Conservation (phyloP, 2,888 invertebrate genomes). For the Ariolimax columbianus region DNA sequence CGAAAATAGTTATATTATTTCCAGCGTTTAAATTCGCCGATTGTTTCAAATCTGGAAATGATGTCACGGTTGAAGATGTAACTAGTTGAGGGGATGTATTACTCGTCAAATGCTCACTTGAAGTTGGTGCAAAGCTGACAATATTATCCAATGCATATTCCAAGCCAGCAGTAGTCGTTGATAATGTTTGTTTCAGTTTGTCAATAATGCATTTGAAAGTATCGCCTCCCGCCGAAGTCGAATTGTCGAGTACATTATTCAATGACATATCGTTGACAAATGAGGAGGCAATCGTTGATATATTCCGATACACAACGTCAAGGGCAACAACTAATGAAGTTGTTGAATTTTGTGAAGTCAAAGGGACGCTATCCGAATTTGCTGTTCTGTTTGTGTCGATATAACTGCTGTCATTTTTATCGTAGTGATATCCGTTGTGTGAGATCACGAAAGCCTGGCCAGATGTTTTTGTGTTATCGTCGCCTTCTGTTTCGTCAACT, state of each 20-base stretch:
- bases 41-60: background rate
- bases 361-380: background rate
- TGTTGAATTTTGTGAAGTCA: background rate
- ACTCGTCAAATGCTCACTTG: background rate
- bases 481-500: slow-evolving; percentile 26
- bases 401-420: background rate
- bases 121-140: background rate
- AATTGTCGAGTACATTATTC: background rate
- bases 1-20: background rate
- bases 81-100: background rate
- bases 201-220: background rate
- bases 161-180: background rate
- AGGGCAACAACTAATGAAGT: background rate
- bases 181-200: background rate
- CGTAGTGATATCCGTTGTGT: slow-evolving; percentile 21
- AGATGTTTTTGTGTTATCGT: background rate
- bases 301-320: background rate
- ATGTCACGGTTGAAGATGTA: background rate
- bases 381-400: background rate
- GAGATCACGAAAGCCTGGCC: background rate
- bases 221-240: no score
- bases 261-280: background rate
- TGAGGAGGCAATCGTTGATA: background rate
- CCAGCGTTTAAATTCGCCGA: no score
- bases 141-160: background rate